Evolutionary conservation across 2,797 vertebrate species (phyloP).

Genomic region (Lacerta agilis): DNA sequence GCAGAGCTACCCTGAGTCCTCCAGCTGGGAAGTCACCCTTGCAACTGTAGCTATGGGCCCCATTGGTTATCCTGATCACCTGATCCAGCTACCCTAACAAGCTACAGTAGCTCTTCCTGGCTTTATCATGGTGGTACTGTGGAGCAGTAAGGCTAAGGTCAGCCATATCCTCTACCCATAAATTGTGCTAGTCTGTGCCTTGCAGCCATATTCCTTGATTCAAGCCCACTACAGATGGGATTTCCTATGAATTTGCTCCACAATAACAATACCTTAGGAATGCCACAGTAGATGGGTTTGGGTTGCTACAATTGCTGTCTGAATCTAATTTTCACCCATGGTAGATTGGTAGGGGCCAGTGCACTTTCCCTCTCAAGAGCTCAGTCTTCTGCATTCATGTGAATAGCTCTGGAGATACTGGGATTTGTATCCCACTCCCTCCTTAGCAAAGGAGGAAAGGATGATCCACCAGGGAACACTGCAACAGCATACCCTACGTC

Average conservation of each 20-base stretch:
- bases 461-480: background rate
- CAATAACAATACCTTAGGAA: background rate
- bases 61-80: no score
- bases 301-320: background rate
- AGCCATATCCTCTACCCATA: background rate
- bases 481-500: background rate
- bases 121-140: background rate
- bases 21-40: no score
- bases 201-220: background rate
- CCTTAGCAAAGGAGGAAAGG: background rate
- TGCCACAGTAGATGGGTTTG: background rate
- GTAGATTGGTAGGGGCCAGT: background rate
- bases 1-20: no score
- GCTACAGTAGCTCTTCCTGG: background rate
- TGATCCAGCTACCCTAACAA: background rate
- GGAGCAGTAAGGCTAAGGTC: background rate
- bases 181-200: background rate
- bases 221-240: background rate
- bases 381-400: no score
- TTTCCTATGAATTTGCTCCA: background rate
- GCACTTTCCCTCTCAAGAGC: no score
- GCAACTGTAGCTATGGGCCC: no score
- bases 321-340: background rate
- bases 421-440: background rate
- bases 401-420: background rate